phyloP scores from a whole-genome alignment of 1,140 invertebrate genomes.

The Ladona fulva region DNA sequence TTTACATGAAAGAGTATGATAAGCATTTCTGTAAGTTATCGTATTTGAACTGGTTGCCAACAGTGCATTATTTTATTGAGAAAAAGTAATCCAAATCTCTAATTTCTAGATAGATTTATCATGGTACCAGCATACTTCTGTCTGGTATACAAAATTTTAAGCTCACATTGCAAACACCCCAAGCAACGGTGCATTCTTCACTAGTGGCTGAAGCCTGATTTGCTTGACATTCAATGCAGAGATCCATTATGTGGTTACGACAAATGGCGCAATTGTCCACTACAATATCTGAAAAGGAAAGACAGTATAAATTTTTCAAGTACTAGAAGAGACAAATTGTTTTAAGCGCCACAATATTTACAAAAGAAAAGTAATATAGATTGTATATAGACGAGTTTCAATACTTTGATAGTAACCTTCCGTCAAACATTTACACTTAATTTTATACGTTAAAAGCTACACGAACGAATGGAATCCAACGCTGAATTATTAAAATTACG shows the following conservation, averaged over 20 bases:
- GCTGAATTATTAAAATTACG: too few species aligned
- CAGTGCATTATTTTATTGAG: not conserved
- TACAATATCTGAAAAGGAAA: constrained; percentile 73
- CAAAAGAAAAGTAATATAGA: too few species aligned
- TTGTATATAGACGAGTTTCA: too few species aligned
- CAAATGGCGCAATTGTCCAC: constrained; percentile 99
- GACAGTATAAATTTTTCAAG: too few species aligned
- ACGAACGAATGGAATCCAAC: too few species aligned
- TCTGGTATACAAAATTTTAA: not conserved
- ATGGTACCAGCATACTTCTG: not conserved
- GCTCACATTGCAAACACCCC: constrained; percentile 97
- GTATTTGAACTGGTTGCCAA: not conserved
- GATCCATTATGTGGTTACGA: constrained; percentile 99
- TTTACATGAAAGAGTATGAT: too few species aligned
- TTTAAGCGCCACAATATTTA: too few species aligned
- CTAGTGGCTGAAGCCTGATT: constrained; percentile 97
- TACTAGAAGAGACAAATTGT: too few species aligned
- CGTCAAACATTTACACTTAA: too few species aligned
- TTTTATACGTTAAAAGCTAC: too few species aligned
- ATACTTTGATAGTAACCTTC: too few species aligned
- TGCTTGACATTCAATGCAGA: constrained; percentile 99
- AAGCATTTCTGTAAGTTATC: not conserved
- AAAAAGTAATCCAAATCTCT: not conserved
- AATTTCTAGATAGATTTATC: not conserved
- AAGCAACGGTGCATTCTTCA: constrained; percentile 98